These are phyloP conservation scores for Drosophila lini DNA, from an alignment of 1,140 invertebrate genomes.

Conservation along the genomic window DNA sequence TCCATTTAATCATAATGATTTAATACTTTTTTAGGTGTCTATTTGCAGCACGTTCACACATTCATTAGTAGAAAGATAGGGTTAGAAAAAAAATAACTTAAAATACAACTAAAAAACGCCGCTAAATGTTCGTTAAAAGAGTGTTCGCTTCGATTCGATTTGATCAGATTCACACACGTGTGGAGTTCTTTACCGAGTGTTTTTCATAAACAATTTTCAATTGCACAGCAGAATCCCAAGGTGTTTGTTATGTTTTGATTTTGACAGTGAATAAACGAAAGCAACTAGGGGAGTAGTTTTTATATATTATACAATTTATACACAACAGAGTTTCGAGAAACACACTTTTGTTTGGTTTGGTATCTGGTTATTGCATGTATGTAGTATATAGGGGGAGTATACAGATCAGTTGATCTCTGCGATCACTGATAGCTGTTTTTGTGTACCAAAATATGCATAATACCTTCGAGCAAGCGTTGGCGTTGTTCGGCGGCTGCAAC, in stretches of 20 bases:
- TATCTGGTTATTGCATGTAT: slow-evolving; percentile 36
- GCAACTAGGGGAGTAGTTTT: slow-evolving; percentile 11
- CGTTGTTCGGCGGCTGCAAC: slow-evolving; percentile 80
- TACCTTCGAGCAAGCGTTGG: slow-evolving; percentile 83
- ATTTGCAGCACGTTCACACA: slow-evolving; percentile 47
- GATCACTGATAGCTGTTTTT: slow-evolving; percentile 40
- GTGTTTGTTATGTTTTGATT: slow-evolving; percentile 18
- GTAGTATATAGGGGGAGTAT: slow-evolving; percentile 48
- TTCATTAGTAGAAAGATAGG: neutral
- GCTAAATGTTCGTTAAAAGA: slow-evolving; percentile 53
- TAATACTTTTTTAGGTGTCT: slow-evolving; percentile 15
- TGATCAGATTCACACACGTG: slow-evolving; percentile 24
- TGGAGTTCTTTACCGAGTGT: slow-evolving; percentile 64
- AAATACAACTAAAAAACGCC: slow-evolving; percentile 52
- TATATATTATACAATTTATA: slow-evolving; percentile 53
- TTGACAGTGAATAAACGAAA: slow-evolving; percentile 22
- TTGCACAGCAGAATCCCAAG: slow-evolving; percentile 60
- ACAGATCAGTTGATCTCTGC: slow-evolving; percentile 48
- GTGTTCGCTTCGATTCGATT: slow-evolving; percentile 68
- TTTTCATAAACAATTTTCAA: slow-evolving; percentile 65
- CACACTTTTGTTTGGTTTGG: slow-evolving; percentile 42
- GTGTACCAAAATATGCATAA: slow-evolving; percentile 69
- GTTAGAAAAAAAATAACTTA: slow-evolving; percentile 52
- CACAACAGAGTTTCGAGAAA: slow-evolving; percentile 47
- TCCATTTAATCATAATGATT: neutral